These are phyloP conservation scores for Drosophila cardini DNA, from an alignment of 1,140 invertebrate genomes.

Conservation along the genomic window DNA sequence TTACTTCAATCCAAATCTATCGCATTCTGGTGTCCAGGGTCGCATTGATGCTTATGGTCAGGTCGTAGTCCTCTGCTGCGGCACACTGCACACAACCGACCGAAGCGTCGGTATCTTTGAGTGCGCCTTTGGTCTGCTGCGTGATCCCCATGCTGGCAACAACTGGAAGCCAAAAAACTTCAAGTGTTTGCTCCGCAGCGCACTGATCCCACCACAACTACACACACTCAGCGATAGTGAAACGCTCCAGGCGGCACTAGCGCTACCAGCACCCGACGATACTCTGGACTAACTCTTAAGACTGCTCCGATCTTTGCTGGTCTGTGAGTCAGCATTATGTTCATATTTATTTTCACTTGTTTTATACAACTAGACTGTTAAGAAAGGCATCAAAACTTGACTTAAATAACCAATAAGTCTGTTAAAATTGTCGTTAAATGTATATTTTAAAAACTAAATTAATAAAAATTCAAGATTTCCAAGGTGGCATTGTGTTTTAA, in stretches of 20 bases:
- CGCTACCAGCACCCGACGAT: conserved; percentile 53
- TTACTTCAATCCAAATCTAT: conserved; percentile 87
- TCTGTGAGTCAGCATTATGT: conserved; percentile 3
- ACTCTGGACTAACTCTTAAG: conserved; percentile 40
- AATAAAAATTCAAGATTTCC: not conserved
- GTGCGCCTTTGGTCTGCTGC: conserved; percentile 87
- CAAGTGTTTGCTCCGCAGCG: conserved; percentile 81
- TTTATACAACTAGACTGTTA: conserved; percentile 22
- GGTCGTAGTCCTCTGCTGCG: conserved; percentile 87
- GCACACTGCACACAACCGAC: conserved; percentile 86
- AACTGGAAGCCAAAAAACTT: conserved; percentile 88
- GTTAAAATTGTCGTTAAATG: conserved; percentile 18
- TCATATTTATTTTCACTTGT: conserved; percentile 34
- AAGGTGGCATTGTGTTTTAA: not conserved
- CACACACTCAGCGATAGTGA: conserved; percentile 55
- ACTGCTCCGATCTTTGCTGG: not conserved
- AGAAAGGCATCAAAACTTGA: not conserved
- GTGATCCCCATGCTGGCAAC: conserved; percentile 86
- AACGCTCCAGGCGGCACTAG: conserved; percentile 53
- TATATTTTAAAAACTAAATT: not conserved
- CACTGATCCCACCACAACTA: conserved; percentile 50
- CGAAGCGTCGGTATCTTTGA: conserved; percentile 88
- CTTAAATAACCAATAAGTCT: conserved; percentile 18
- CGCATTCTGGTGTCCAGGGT: conserved; percentile 86
- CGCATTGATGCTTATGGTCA: conserved; percentile 87